phyloP scores from a whole-genome alignment of 2,888 invertebrate genomes.

The Neelides folsomi region DNA sequence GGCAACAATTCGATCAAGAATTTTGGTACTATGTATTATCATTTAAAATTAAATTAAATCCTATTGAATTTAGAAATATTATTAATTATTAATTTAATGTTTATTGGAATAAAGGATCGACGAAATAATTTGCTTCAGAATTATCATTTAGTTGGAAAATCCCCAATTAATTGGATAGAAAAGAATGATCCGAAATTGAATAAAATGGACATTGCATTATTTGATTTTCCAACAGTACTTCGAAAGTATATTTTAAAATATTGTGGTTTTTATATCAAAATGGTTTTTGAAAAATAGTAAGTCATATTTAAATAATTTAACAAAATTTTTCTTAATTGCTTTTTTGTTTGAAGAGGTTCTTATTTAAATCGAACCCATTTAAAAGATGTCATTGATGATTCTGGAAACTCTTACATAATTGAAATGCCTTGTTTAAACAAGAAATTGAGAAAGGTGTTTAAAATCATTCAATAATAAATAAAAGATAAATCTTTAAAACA shows the following conservation, averaged over 20 bases:
- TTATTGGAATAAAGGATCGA: constrained; percentile 6
- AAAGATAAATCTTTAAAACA: no score
- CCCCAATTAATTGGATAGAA: constrained; percentile 18
- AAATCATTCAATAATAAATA: no score
- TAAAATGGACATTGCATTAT: no score
- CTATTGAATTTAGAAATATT: no score
- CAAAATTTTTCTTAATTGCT: not conserved
- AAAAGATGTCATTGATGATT: constrained; percentile 30
- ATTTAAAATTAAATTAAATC: no score
- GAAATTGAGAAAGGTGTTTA: constrained; percentile 11
- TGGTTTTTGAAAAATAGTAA: not conserved
- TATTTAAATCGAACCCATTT: constrained; percentile 15
- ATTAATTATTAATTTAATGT: not conserved
- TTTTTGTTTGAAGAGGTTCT: constrained; percentile 8
- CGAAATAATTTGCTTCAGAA: constrained; percentile 7
- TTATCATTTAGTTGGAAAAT: constrained; percentile 13
- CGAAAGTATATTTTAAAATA: not conserved
- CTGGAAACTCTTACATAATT: constrained; percentile 18
- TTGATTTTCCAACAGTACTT: not conserved
- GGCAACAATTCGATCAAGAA: constrained; percentile 9
- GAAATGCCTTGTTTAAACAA: constrained; percentile 16
- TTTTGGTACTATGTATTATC: no score
- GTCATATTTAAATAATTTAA: not conserved
- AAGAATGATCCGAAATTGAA: not conserved
- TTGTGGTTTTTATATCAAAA: not conserved